phyloP scores from a whole-genome alignment of 2,113 vertebrate species.

The Heterotis niloticus region DNA sequence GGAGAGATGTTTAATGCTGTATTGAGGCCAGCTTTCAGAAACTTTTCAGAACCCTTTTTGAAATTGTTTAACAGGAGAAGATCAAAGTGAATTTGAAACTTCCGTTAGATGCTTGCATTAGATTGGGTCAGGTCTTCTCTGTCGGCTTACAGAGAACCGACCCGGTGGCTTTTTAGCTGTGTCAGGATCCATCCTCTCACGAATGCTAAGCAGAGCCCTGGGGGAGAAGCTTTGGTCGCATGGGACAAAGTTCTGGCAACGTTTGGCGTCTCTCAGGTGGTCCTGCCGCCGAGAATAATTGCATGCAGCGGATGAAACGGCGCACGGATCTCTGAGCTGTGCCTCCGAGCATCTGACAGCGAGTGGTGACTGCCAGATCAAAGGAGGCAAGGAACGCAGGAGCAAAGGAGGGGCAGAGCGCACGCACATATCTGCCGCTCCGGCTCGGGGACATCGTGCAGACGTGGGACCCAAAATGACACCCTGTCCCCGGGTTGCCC shows the following conservation, averaged over 20 bases:
- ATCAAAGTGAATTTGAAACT: too few relatives aligned
- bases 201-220: too few relatives aligned
- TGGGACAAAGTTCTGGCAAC: neutral
- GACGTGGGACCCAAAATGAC: constrained; percentile 1
- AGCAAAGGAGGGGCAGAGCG: neutral
- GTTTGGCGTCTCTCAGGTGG: neutral
- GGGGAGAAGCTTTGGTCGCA: neutral
- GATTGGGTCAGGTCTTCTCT: too few relatives aligned
- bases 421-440: neutral
- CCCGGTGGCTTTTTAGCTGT: neutral
- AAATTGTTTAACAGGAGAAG: too few relatives aligned
- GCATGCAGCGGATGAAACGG: constrained; percentile 15
- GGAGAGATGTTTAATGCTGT: too few relatives aligned
- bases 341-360: neutral
- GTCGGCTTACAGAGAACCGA: neutral
- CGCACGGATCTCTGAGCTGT: neutral
- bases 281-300: neutral
- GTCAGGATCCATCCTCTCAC: neutral
- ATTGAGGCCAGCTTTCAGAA: too few relatives aligned
- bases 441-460: neutral
- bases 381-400: neutral
- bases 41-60: too few relatives aligned
- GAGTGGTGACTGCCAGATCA: neutral
- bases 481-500: constrained; percentile 9
- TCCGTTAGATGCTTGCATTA: too few relatives aligned